Evolutionary conservation across 2,797 vertebrate genomes (phyloP).

Genomic region (Monodelphis domestica): DNA sequence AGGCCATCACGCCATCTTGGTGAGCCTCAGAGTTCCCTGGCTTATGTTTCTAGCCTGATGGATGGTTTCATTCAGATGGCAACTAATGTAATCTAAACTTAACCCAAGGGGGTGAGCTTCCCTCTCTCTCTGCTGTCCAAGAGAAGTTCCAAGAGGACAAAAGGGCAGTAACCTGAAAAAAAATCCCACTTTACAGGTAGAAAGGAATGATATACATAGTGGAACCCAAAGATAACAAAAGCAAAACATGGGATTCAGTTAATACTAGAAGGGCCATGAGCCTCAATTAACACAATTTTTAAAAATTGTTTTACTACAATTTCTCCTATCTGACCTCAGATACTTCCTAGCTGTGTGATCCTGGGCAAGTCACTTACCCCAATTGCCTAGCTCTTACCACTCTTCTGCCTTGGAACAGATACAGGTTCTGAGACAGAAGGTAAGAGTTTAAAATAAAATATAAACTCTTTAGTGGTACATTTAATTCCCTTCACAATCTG

Average conservation of each 20-base stretch:
- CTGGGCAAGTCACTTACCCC: too few relatives aligned
- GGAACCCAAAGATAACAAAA: not conserved
- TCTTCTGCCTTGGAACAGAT: too few relatives aligned
- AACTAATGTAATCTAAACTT: not conserved
- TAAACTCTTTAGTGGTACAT: too few relatives aligned
- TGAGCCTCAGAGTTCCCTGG: not conserved
- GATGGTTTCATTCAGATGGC: not conserved
- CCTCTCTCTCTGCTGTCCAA: not conserved
- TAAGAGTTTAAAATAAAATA: too few relatives aligned
- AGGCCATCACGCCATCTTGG: not conserved
- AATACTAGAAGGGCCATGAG: not conserved
- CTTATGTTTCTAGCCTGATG: not conserved
- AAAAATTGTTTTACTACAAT: not conserved
- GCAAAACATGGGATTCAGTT: not conserved
- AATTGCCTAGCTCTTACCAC: too few relatives aligned
- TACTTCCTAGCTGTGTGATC: too few relatives aligned
- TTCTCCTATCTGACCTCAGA: too few relatives aligned
- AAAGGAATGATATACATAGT: not conserved
- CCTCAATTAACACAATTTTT: not conserved
- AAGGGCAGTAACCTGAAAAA: not conserved
- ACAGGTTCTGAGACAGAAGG: too few relatives aligned
- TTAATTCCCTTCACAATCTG: not conserved
- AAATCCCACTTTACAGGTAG: not conserved
- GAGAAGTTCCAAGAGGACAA: not conserved
- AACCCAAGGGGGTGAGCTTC: not conserved